A percentile compares a stretch with the other conserved stretches of the same genome.
Conservation (phyloP, 2,797 vertebrate species). For the Cynodonichthys magdalenae region DNA sequence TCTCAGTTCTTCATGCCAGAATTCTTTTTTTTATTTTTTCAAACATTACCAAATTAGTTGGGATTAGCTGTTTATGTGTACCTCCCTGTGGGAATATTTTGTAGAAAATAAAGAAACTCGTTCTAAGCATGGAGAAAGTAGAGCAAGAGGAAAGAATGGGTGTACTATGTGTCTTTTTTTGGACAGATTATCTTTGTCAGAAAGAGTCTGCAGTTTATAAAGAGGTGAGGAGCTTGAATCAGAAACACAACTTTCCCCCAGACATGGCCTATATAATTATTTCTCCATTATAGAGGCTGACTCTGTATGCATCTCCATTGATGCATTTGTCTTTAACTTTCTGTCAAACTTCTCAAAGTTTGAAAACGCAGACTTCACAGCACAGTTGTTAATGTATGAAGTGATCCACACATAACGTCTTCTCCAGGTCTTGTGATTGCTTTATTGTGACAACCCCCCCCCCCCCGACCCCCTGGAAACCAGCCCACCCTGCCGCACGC, state of each 20-base stretch:
- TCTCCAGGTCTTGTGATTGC: constrained; percentile 50
- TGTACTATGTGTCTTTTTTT: constrained; percentile 36
- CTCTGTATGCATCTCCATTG: constrained; percentile 17
- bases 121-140: constrained; percentile 60
- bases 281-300: constrained; percentile 46
- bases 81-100: constrained; percentile 65
- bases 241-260: constrained; percentile 61
- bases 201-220: constrained; percentile 52
- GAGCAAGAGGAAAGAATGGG: constrained; percentile 46
- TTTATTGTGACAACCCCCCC: constrained; percentile 54
- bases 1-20: constrained; percentile 63
- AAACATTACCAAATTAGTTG: constrained; percentile 64
- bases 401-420: constrained; percentile 50
- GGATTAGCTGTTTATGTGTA: constrained; percentile 64
- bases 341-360: constrained; percentile 65
- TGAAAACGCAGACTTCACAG: constrained; percentile 62
- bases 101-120: constrained; percentile 63
- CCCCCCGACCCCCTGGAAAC: constrained; percentile 44
- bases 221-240: constrained; percentile 66
- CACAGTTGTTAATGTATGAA: constrained; percentile 61
- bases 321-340: constrained; percentile 51
- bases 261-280: constrained; percentile 71
- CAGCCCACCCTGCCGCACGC: constrained; percentile 34
- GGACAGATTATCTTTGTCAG: constrained; percentile 68
- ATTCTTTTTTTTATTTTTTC: constrained; percentile 37